Evolutionary conservation across 2,797 vertebrate species (phyloP), one percentile per base, ranked within the genome.

Genomic region (Tolypeutes matacus): DNA sequence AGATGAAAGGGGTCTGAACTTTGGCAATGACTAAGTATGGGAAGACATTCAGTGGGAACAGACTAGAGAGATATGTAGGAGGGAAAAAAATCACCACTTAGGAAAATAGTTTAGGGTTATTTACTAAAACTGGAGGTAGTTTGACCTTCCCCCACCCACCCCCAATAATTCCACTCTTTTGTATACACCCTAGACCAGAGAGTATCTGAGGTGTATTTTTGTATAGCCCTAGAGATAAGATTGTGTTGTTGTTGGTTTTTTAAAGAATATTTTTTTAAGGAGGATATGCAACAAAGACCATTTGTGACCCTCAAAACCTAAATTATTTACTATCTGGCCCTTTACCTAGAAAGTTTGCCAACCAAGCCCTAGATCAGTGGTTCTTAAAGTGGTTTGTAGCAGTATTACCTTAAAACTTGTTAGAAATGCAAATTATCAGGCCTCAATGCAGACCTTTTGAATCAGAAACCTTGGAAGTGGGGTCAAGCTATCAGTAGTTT

Each of bases 41-140:
- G 85, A 65, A 93, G 76, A 34, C 39, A 84, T 67, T 81, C 31
- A 69, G 72, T 85, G 31, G 69, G 7, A n/a, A 87, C 42, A 39
- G 51, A 70, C 36, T 39, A 82, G 34, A 81, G 39, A 87, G 62
- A 93, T 14, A 31, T 72, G 69, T 78, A 86, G 29, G 39, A 86
- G 53, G 21, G 39, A 39, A 64, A 56, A 77, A 95, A 91, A 64
- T 62, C 34, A 42, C 36, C 42, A 34, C 7, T 76, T 93, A 31
- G 36, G 18, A 89, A 70, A 84, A 81, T 12, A 70, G 11, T 18
- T 81, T 82, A 49, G 9, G 21, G n/a, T 78, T 76, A 75, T 78
- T 93, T 90, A 87, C 23, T 95, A 89, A 94, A 83, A 73, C 51
- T 81, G 78, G 83, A 84, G 76, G 80, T 53, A 89, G 14, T 0